Evolutionary conservation across 2,888 invertebrate genomes (phyloP).

Genomic region (Cheilosia vulpina): DNA sequence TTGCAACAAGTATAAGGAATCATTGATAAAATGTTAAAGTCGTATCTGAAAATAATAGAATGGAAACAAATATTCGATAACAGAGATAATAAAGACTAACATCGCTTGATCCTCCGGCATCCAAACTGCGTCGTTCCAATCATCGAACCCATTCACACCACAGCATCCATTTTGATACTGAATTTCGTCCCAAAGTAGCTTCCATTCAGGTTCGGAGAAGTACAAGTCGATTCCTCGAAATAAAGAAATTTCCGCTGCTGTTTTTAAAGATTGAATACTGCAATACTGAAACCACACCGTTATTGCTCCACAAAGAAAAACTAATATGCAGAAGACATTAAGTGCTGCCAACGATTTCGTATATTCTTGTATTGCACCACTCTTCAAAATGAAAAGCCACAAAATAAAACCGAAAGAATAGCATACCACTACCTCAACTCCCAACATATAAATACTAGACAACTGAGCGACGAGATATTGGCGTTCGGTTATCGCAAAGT

Average conservation of each 20-base stretch:
- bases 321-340: constrained; percentile 79
- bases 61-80: background rate
- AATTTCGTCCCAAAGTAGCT: constrained; percentile 81
- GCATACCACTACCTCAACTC: constrained; percentile 77
- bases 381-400: constrained; percentile 80
- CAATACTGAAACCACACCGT: constrained; percentile 78
- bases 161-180: constrained; percentile 81
- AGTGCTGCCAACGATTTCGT: constrained; percentile 71
- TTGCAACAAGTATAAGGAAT: constrained; percentile 81
- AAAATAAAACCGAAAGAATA: constrained; percentile 78
- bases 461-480: constrained; percentile 77
- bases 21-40: constrained; percentile 44
- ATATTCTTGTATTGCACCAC: background rate
- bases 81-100: constrained; percentile 1
- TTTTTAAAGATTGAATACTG: constrained; percentile 76
- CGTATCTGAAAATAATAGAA: constrained; percentile 7
- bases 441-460: constrained; percentile 78
- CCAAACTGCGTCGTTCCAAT: constrained; percentile 82
- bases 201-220: constrained; percentile 81
- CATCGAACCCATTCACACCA: constrained; percentile 80
- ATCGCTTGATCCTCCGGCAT: constrained; percentile 71
- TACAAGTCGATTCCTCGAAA: constrained; percentile 81
- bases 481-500: constrained; percentile 77
- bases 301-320: constrained; percentile 78
- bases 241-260: constrained; percentile 78